phyloP scores from a whole-genome alignment of 2,888 invertebrate genomes.

The Megalurothrips usitatus region DNA sequence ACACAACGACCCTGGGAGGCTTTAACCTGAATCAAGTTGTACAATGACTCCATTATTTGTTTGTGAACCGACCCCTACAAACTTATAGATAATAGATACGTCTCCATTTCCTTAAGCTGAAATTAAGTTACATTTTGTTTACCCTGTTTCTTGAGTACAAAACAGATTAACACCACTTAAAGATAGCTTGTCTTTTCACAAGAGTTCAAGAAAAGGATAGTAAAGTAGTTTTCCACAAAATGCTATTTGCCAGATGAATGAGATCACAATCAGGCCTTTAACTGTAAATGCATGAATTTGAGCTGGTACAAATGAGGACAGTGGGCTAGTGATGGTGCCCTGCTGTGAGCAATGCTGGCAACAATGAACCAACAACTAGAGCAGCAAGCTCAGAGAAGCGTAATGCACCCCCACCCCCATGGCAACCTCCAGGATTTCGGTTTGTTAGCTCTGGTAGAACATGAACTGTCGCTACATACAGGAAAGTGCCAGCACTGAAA shows the following conservation, averaged over 20 bases:
- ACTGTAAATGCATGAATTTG: background rate
- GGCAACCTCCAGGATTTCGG: constrained; percentile 42
- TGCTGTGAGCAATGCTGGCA: constrained; percentile 84
- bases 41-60: no score
- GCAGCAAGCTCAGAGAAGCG: constrained; percentile 73
- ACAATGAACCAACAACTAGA: constrained; percentile 78
- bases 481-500: constrained; percentile 97
- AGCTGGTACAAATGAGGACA: background rate
- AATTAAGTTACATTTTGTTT: no score
- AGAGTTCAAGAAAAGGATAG: background rate
- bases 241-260: background rate
- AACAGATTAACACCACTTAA: background rate
- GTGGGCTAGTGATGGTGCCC: constrained; percentile 75
- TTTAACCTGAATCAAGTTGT: no score
- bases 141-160: no score
- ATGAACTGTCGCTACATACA: constrained; percentile 98
- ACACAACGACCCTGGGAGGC: no score
- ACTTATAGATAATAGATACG: no score
- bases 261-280: background rate
- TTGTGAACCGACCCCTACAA: no score
- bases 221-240: background rate
- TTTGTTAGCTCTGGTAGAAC: constrained; percentile 90
- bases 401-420: constrained; percentile 46
- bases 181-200: background rate
- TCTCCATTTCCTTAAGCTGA: no score